Evolutionary conservation across 2,797 vertebrate genomes (phyloP).

Genomic region (Novumbra hubbsi): DNA sequence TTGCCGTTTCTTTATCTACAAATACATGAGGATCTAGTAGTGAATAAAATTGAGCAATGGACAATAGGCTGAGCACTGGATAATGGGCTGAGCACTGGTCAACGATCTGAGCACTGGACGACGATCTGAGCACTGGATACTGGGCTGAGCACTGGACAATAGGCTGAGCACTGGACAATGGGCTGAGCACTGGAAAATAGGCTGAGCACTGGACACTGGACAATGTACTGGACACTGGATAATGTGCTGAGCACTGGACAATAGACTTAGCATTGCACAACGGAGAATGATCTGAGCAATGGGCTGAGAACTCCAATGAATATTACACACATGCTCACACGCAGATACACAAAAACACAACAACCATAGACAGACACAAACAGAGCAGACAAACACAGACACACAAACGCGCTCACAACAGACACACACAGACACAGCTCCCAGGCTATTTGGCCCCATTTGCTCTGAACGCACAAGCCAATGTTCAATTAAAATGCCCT

Average conservation of each 20-base stretch:
- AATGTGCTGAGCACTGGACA: too few species aligned
- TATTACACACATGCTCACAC: constrained; percentile 34
- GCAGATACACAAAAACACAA: neutral
- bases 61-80: too few species aligned
- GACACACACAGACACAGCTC: constrained; percentile 31
- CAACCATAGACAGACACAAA: neutral
- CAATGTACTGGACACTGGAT: too few species aligned
- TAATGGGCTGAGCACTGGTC: too few species aligned
- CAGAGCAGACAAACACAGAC: neutral
- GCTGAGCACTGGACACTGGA: too few species aligned
- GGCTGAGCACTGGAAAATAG: too few species aligned
- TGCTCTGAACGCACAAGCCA: constrained; percentile 66
- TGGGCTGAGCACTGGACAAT: too few species aligned
- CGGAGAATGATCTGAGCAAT: neutral
- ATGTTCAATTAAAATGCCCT: constrained; percentile 71
- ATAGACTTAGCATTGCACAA: too few species aligned
- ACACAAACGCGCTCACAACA: neutral
- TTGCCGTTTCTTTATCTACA: constrained; percentile 3
- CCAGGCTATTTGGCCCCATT: constrained; percentile 50
- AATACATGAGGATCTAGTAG: constrained; percentile 32
- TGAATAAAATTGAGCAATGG: constrained; percentile 5
- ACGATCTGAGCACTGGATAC: too few species aligned
- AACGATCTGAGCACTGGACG: too few species aligned
- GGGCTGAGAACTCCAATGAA: constrained; percentile 46
- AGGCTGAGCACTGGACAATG: too few species aligned